Base-by-base conservation (phyloP, 2,797 vertebrate species). In the Gymnopithys bicolor region DNA sequence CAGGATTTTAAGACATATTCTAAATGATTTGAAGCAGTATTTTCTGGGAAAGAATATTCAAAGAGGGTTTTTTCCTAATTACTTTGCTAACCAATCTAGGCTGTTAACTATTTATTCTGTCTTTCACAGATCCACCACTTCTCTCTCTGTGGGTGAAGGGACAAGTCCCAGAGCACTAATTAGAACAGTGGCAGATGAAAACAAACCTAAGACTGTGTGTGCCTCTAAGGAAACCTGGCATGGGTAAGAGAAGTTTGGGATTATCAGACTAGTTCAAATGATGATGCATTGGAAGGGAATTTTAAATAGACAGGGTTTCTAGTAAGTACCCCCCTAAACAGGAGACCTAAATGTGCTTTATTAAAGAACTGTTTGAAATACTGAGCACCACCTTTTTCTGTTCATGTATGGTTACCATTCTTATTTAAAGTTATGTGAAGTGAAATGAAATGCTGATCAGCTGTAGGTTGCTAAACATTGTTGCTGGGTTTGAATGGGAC, bases 151-250 rank as follows among this genome's bases (percentile, higher is more conserved):
- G 48, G 97, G 97, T 19, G 99, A 99, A 92, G 96, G 97, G 49
- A 59, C 97, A 84, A 94, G 94, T 95, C 95, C 98, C 92, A 98
- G 98, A 97, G 93, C 94, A 9, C 70, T 98, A 5, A 93, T 97
- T 37, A 98, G 98, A 93, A 55, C 97, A 48, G 94, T 90, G 89
- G 24, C 91, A 79, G 97, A 98, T 33, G 99, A 99, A 89, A 91
- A 96, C 46, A 99, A 99, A 95, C 93, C 97, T 55, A 99, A 99
- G 97, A 97, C 96, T 5, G 32, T 95, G 53, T 98, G 98, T 95
- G 87, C 98, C 43, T 83, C 98, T 8, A 99, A 99, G 96, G 99
- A 99, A 94, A 98, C 98, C 97, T 99, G 99, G 99, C 99, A 99
- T 25, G 99, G 99, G 99, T 99, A 97, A 97, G 97, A 89, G 74